These are phyloP conservation scores for Regulus satrapa DNA, from an alignment of 2,113 vertebrate genomes.

Conservation along the genomic window DNA sequence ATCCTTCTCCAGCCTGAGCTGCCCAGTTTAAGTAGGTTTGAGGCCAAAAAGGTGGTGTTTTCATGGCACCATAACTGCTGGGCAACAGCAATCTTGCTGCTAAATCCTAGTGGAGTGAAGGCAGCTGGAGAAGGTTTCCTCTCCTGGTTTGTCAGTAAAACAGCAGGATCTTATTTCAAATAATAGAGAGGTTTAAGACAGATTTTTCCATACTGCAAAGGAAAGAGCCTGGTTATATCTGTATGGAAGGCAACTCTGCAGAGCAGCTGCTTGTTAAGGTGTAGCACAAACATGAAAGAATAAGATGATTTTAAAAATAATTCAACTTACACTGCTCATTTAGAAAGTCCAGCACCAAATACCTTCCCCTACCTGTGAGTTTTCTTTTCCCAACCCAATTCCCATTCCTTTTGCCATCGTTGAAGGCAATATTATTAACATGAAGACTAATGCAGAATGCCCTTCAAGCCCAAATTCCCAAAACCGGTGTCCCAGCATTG, in stretches of 20 bases:
- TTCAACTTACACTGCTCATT: not conserved
- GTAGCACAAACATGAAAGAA: accelerated
- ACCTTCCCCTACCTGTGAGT: not conserved
- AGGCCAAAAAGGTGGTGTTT: not conserved
- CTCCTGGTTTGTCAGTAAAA: not conserved
- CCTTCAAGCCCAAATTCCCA: not conserved
- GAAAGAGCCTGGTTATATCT: not conserved
- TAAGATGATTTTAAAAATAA: not conserved
- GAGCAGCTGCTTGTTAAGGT: not conserved
- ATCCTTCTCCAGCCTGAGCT: not conserved
- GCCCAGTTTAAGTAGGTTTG: not conserved
- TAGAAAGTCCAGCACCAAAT: not conserved
- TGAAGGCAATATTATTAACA: not conserved
- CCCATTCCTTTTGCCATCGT: not conserved
- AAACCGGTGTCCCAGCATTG: not conserved
- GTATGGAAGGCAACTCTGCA: not conserved
- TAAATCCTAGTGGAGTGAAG: not conserved
- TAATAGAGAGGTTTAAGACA: not conserved
- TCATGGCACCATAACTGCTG: not conserved
- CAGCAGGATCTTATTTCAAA: not conserved
- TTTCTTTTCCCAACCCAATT: not conserved
- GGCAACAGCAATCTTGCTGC: not conserved
- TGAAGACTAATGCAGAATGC: not conserved
- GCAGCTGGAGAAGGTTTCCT: not conserved
- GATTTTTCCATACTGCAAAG: not conserved